These are phyloP conservation scores for Nemopilema nomurai DNA, from an alignment of 30 jellyfish, hydroid and myxozoan genomes.

Conservation along the genomic window DNA sequence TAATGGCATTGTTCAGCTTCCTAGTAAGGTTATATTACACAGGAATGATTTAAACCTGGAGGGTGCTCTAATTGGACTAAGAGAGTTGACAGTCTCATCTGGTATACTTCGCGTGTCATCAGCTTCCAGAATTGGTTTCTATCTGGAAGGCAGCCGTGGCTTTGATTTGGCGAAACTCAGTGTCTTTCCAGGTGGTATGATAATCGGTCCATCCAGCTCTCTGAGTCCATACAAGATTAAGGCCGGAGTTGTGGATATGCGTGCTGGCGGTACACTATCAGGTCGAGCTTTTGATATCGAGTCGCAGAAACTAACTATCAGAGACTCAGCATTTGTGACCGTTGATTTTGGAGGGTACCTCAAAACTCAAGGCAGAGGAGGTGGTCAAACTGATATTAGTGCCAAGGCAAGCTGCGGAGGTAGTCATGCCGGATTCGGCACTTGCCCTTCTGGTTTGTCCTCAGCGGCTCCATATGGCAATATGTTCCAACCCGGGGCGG, in stretches of 20 bases:
- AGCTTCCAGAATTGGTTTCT: conserved; percentile 27
- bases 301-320: conserved; percentile 7
- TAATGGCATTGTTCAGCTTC: conserved; percentile 55
- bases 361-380: conserved; percentile 51
- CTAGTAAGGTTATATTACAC: conserved; percentile 58
- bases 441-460: conserved; percentile 31
- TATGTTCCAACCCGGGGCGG: conserved; percentile 45
- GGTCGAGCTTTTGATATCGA: conserved; percentile 40
- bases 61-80: conserved; percentile 56
- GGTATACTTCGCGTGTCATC: conserved; percentile 31
- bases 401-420: conserved; percentile 68
- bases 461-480: conserved; percentile 57
- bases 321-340: conserved; percentile 31
- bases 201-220: conserved; percentile 4
- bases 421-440: conserved; percentile 72
- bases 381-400: conserved; percentile 45
- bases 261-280: conserved; percentile 48
- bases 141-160: conserved; percentile 22
- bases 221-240: conserved; percentile 25
- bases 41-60: conserved; percentile 38
- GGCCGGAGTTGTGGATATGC: conserved; percentile 20
- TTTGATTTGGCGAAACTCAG: conserved; percentile 23
- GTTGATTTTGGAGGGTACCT: conserved; percentile 39
- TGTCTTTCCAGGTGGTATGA: conserved; percentile 34
- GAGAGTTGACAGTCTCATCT: conserved; percentile 41